A percentile compares a stretch with the other conserved stretches of the same genome.
These are phyloP conservation scores for Diaphora mendica DNA, from an alignment of 2,888 invertebrate species.

Conservation along the genomic window DNA sequence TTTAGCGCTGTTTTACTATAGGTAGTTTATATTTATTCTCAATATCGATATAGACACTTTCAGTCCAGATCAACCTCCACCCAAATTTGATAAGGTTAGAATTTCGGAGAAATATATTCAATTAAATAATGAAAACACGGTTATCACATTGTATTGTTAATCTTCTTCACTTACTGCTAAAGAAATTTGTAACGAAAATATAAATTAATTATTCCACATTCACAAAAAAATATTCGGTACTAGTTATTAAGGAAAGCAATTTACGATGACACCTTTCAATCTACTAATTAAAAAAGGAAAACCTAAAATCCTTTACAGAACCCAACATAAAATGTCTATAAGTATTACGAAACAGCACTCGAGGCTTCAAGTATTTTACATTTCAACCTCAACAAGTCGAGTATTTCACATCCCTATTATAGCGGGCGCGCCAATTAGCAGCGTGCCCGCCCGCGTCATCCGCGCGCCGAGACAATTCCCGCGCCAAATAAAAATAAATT, in stretches of 20 bases:
- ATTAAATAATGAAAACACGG: background rate
- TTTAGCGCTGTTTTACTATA: background rate
- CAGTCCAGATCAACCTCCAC: background rate
- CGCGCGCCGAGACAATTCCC: slow-evolving; percentile 56
- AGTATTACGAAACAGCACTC: background rate
- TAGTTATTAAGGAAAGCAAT: background rate
- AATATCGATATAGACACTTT: background rate
- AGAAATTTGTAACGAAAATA: background rate
- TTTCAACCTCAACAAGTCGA: slow-evolving; percentile 16
- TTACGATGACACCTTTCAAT: background rate
- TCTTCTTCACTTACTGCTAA: background rate
- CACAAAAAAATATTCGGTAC: background rate
- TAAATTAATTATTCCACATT: background rate
- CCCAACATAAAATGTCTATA: background rate
- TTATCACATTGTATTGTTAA: background rate
- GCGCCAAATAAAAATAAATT: slow-evolving; percentile 68
- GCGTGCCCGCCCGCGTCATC: slow-evolving; percentile 49
- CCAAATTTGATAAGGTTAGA: background rate
- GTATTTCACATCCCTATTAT: slow-evolving; percentile 49
- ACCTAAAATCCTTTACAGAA: background rate
- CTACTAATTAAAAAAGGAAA: background rate
- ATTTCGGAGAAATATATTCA: background rate
- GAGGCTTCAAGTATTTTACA: background rate
- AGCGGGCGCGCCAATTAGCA: slow-evolving; percentile 59
- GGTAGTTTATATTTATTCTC: background rate